Base-by-base conservation (phyloP, 2,797 vertebrate species). In the Lithobates pipiens region DNA sequence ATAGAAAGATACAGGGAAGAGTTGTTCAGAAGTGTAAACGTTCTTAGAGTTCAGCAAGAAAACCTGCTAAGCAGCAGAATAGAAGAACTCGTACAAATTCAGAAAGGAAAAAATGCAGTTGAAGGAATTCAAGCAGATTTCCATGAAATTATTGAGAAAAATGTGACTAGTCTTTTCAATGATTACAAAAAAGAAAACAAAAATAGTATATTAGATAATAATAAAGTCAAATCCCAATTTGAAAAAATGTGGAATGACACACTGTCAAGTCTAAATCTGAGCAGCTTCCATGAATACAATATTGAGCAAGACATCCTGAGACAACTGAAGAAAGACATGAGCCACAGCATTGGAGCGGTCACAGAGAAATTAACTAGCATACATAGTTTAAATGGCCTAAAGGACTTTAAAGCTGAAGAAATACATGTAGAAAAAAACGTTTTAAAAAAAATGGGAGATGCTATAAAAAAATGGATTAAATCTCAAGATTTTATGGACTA, bases 261-360 rank as follows among this genome's bases (percentile, higher is more conserved):
- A 0, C 82, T 94, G 36, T 7, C 36, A 39, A 0, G 36, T 39
- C 7, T 39, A 8, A 3, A 39, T 6, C 36, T 39, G 36, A 39
- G 5, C 4, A 8, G 36, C 0, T 39, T 39, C 4, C 36, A 69
- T 85, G 90, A 5, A 23, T 88, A 91, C 10, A 86, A 94, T 29
- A 94, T 96, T 65, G 88, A 85, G 76, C 13, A 67, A 82, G 90
- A 90, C 79, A 90, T 95, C 69, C 86, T 42, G 27, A 5, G 89
- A 8, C 86, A 93, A 76, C 89, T 95, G 29, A 92, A 39, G 85
- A 84, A 90, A 70, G 94, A 95, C 87, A 87, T 95, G 67, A 87
- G 83, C 42, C 88, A 69, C 27, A 89, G 89, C 10, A 91, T 91
- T 4, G 88, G 93, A 8, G 88, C 90, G 61, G 94, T 94, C 81